Evolutionary conservation across 2,113 vertebrate species (phyloP).

Genomic region (Marmota flaviventris): DNA sequence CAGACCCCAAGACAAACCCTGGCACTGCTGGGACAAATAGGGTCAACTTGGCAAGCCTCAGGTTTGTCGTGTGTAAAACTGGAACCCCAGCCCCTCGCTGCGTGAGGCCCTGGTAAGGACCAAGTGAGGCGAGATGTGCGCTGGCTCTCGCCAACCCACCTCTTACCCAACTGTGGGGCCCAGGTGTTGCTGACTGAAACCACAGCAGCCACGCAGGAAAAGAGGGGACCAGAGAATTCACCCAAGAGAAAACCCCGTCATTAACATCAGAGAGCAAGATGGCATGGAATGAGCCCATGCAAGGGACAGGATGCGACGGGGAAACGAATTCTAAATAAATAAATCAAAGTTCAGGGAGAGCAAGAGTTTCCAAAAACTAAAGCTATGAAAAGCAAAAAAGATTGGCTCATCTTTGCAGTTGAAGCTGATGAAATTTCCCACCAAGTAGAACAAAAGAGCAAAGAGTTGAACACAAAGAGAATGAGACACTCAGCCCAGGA

Average conservation of each 20-base stretch:
- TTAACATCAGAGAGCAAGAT: not conserved
- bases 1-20: not conserved
- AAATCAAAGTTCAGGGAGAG: not conserved
- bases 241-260: not conserved
- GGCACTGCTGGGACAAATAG: not conserved
- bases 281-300: accelerated
- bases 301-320: not conserved
- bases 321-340: not conserved
- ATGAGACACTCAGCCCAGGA: not conserved
- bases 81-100: not conserved
- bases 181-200: too few relatives aligned
- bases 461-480: not conserved
- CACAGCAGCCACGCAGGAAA: not conserved
- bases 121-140: too few relatives aligned
- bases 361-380: not conserved
- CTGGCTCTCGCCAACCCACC: accelerated
- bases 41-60: not conserved
- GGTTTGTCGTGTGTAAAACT: not conserved
- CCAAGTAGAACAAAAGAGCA: not conserved
- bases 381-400: not conserved
- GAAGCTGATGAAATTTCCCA: not conserved
- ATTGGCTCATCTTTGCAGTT: not conserved
- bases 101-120: not conserved
- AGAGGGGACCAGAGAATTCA: not conserved
- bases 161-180: too few relatives aligned